Evolutionary conservation across 35 echinoderm and acorn worm species (phyloP).

Genomic region (Strongylocentrotus purpuratus): DNA sequence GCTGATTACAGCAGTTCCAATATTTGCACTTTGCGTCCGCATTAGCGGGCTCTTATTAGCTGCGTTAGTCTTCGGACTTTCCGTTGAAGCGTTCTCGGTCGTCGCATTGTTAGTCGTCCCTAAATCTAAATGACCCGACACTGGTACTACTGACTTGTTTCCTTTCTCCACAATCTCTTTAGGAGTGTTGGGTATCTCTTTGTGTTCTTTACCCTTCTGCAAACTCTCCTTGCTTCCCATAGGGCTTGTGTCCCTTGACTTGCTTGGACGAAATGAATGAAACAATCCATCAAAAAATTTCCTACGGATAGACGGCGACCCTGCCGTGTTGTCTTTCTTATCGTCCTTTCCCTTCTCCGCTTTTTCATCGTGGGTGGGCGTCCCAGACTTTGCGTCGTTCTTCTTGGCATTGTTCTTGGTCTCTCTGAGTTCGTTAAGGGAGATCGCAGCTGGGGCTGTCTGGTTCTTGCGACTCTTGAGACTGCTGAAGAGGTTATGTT

Average conservation of each 20-base stretch:
- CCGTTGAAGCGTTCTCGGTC: slow-evolving; percentile 7
- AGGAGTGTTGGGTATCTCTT: slow-evolving; percentile 5
- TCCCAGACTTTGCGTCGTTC: slow-evolving; percentile 54
- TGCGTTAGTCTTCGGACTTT: slow-evolving; percentile 59
- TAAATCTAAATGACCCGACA: slow-evolving; percentile 81
- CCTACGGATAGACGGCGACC: slow-evolving; percentile 90
- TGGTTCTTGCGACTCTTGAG: slow-evolving; percentile 95
- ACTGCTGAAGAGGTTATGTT: slow-evolving; percentile 83
- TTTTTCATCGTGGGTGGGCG: slow-evolving; percentile 59
- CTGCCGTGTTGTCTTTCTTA: slow-evolving; percentile 78
- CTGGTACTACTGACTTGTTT: slow-evolving; percentile 79
- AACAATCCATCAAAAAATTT: slow-evolving; percentile 99
- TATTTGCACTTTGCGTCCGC: slow-evolving; percentile 87
- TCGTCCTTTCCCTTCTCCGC: slow-evolving; percentile 71
- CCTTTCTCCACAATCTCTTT: slow-evolving; percentile 85
- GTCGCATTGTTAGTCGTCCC: slow-evolving; percentile 42
- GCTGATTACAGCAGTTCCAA: slow-evolving; percentile 46
- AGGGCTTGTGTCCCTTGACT: slow-evolving; percentile 86
- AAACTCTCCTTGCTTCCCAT: slow-evolving; percentile 94
- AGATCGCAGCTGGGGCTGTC: slow-evolving; percentile 93
- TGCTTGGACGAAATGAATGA: slow-evolving; percentile 92
- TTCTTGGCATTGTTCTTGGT: slow-evolving; percentile 77
- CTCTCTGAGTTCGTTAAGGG: slow-evolving; percentile 88
- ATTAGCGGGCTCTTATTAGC: slow-evolving; percentile 74
- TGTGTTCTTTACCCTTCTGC: slow-evolving; percentile 67